Evolutionary conservation across 2,113 vertebrate species (phyloP), one percentile per base, ranked within the genome.

Genomic region (Grus americana): DNA sequence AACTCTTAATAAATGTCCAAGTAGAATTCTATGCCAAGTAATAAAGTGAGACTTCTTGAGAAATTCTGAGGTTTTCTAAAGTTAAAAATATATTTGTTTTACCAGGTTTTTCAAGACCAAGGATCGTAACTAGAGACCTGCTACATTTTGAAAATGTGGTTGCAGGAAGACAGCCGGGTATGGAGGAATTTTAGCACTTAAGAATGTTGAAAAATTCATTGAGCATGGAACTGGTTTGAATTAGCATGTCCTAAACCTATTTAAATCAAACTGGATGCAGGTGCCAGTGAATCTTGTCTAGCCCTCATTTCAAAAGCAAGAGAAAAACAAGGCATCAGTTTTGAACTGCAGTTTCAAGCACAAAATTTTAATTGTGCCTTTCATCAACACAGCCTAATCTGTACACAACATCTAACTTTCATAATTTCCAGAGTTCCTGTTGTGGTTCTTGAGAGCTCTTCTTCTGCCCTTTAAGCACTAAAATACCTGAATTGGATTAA

Each of bases 191-290:
- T 79, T 20, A 91, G 44, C 52, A 73, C 65, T 79, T 79, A 34
- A 44, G 72, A 93, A 92, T 6, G 6, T 32, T 87, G 81, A 81
- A 94, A 92, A 92, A 94, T 81, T 96, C 29, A 91, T 46, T 78
- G 70, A 81, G 61, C 30, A 27, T 63, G 58, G 52, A 95, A 95
- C 94, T 94, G 78, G 87, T 91, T 94, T 78, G 40, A 52, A 87
- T 95, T 94, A 92, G 89, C 91, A 96, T 84, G 86, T 92, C 65
- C 87, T 95, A 89, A 95, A 96, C 92, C 59, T 91, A 92, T 92
- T 91, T 84, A 96, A 92, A 89, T 95, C 80, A 94, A 89, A 63
- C 65, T 82, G 66, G 54, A 52, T 84, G 80, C 27, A 89, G 55
- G 72, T 91, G 83, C 93, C 72, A 95, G 59, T 55, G 76, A 84